A percentile compares a stretch with the other conserved stretches of the same genome.
phyloP scores from a whole-genome alignment of 2,113 vertebrate species.

The Ifrita kowaldi region DNA sequence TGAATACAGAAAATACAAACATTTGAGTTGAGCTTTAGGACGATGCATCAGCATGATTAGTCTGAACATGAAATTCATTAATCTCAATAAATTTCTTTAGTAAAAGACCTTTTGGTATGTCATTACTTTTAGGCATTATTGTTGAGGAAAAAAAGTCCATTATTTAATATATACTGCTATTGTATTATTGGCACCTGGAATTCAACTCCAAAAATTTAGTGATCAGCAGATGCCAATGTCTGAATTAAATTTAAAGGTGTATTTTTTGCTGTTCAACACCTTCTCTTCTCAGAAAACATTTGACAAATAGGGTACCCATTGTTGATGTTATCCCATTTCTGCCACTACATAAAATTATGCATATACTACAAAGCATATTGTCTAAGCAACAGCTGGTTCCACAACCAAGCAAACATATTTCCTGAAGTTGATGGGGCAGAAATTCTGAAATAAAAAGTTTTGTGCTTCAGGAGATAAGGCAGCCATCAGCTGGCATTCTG shows the following conservation, averaged over 20 bases:
- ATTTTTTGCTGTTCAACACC: neutral
- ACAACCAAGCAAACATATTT: neutral
- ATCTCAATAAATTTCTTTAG: neutral
- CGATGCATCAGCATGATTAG: neutral
- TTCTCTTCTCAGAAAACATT: neutral
- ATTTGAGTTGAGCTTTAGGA: neutral
- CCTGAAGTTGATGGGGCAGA: neutral
- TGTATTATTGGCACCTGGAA: neutral
- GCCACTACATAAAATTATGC: neutral
- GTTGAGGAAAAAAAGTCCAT: neutral
- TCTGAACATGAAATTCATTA: neutral
- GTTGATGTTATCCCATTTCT: neutral
- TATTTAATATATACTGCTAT: neutral
- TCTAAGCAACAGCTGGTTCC: neutral
- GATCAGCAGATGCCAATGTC: rapidly evolving
- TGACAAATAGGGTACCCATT: neutral
- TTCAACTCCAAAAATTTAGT: neutral
- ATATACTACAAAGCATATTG: neutral
- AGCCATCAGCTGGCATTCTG: neutral
- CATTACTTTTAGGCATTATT: neutral
- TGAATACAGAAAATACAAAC: neutral
- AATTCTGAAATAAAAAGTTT: neutral
- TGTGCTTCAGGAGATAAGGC: neutral
- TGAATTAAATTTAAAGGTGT: neutral
- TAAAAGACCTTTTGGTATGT: neutral